Evolutionary conservation across 2,797 vertebrate species (phyloP), one percentile per base, ranked within the genome.

Genomic region (Falco naumanni): DNA sequence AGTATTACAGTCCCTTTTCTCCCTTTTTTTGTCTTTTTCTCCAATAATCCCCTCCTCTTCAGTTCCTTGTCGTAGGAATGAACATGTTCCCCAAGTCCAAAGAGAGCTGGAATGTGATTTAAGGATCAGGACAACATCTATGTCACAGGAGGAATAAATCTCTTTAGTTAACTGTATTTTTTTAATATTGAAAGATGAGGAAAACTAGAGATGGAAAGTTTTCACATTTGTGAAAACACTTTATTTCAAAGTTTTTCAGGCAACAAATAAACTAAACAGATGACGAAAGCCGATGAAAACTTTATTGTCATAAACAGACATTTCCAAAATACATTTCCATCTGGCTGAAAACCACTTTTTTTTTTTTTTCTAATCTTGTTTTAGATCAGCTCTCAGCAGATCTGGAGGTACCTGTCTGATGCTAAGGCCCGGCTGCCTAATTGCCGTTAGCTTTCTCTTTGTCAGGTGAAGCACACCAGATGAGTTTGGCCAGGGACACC

Each of bases 201-300:
- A 86, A 92, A 92, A 75, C 20, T 70, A 37, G 76, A 81, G 34
- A 77, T 7, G 6, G 18, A 39, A 77, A 86, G 3, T 77, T 91
- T 95, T 88, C 65, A 41, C 57, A 78, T 88, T 88, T 86, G 45
- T 68, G 72, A 41, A 90, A 89, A 74, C 51, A 77, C 76, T 78
- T 89, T 93, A 19, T 88, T 93, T 94, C 85, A 84, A 93, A 81
- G 69, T 45, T 90, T 94, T 94, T 95, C 63, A 78, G 65, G 47
- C 39, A 95, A 89, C 54, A 93, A 84, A 64, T 81, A 90, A 90
- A 82, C 41, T 43, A 84, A 95, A 81, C 45, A 92, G 74, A 86
- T 84, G 77, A 95, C 2, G 15, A 93, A 96, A 89, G 29, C 66
- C 1, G 13, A 66, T 15, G 31, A 95, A 96, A 96, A 90, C 66